These are phyloP conservation scores for Aeoliscus strigatus DNA, from an alignment of 2,797 vertebrate genomes.

Conservation along the genomic window DNA sequence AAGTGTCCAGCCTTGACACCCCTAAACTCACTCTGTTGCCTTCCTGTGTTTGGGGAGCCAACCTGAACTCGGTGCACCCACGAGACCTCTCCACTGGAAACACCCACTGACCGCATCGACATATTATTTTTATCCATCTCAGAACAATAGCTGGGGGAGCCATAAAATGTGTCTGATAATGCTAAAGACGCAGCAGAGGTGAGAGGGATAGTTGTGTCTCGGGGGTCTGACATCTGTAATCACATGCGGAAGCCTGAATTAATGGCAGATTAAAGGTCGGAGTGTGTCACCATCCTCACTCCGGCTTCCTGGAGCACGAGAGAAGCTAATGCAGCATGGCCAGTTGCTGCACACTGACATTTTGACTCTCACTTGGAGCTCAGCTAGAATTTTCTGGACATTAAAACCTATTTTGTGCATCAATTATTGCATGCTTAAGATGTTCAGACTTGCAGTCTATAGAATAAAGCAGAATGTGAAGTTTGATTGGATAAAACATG, in stretches of 20 bases:
- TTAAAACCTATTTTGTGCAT: constrained; percentile 7
- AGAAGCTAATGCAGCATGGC: constrained; percentile 21
- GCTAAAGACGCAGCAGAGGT: constrained; percentile 37
- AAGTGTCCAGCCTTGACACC: constrained; percentile 63
- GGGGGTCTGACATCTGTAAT: constrained; percentile 55
- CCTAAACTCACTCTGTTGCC: constrained; percentile 50
- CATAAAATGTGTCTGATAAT: constrained; percentile 61
- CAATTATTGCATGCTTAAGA: neutral
- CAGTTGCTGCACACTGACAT: constrained; percentile 15
- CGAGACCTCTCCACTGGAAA: constrained; percentile 65
- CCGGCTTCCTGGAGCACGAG: constrained; percentile 48
- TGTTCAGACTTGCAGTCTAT: no score
- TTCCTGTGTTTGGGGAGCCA: constrained; percentile 74
- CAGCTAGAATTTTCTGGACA: neutral
- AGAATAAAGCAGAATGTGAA: no score
- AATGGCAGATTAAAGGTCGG: constrained; percentile 63
- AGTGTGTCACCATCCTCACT: constrained; percentile 45
- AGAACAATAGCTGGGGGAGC: constrained; percentile 73
- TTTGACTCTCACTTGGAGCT: constrained; percentile 7
- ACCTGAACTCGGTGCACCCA: constrained; percentile 47
- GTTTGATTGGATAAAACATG: no score
- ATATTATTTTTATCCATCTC: constrained; percentile 71
- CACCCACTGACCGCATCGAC: constrained; percentile 59
- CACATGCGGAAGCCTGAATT: constrained; percentile 56
- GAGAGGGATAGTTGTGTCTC: constrained; percentile 42